Evolutionary conservation across 2,888 invertebrate species (phyloP).

Genomic region (Sycophila texana): DNA sequence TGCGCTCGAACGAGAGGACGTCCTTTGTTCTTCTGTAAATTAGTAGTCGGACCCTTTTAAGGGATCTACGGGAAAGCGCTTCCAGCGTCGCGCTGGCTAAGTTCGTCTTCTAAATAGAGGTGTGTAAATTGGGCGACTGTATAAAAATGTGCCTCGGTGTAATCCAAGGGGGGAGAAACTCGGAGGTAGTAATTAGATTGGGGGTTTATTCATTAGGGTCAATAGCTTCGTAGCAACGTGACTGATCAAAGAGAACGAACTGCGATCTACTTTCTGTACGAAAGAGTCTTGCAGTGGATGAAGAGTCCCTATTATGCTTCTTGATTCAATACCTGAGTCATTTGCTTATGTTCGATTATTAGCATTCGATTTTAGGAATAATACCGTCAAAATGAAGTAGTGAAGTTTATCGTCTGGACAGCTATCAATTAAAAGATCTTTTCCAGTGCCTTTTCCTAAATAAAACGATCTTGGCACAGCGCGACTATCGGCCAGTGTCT

Average conservation of each 20-base stretch:
- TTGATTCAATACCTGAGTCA: too few relatives aligned
- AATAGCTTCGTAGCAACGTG: not conserved
- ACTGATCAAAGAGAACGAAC: conserved; percentile 19
- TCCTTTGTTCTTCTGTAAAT: conserved; percentile 48
- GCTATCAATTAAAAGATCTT: too few relatives aligned
- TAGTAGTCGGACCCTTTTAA: conserved; percentile 20
- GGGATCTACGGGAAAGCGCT: conserved; percentile 7
- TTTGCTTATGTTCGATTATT: too few relatives aligned
- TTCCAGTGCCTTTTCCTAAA: too few relatives aligned
- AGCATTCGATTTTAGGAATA: too few relatives aligned
- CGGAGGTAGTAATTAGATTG: conserved; percentile 32
- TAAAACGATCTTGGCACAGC: not conserved
- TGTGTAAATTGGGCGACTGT: conserved; percentile 22
- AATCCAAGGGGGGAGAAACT: not conserved
- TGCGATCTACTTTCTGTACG: not conserved
- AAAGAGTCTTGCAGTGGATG: not conserved
- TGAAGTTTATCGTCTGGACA: too few relatives aligned
- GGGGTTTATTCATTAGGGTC: not conserved
- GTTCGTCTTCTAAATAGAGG: conserved; percentile 4
- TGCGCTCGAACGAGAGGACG: conserved; percentile 6
- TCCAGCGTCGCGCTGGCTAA: not conserved
- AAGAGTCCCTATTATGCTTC: too few relatives aligned
- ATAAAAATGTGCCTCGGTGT: not conserved
- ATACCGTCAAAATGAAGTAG: too few relatives aligned
- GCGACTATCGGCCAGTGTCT: not conserved